Conservation (phyloP, 2,113 vertebrate species). For the Oreochromis tanganicae region DNA sequence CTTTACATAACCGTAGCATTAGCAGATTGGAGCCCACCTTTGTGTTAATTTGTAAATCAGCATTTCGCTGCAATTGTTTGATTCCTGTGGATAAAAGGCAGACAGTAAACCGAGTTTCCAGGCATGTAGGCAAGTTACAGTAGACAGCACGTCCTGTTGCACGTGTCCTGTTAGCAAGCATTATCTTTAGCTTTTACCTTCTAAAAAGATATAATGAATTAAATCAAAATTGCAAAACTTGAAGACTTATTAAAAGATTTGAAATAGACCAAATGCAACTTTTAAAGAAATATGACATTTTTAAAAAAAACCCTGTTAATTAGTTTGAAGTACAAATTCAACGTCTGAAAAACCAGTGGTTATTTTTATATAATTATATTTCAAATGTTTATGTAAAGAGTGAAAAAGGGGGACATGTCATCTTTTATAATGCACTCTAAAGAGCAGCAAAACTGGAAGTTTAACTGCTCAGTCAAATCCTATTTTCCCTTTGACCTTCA, state of each 20-base stretch:
- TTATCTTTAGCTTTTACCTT: background rate
- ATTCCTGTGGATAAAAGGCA: background rate
- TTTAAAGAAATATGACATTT: background rate
- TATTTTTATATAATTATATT: background rate
- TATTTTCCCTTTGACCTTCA: slow-evolving; percentile 45
- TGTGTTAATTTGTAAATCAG: background rate
- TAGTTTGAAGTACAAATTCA: background rate
- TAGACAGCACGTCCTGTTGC: slow-evolving; percentile 2
- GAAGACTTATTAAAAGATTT: background rate
- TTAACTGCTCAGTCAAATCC: background rate
- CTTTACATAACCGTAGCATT: background rate
- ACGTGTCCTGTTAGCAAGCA: background rate
- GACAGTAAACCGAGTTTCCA: slow-evolving; percentile 12
- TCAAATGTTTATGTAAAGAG: background rate
- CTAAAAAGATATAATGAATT: background rate
- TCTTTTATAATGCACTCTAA: background rate
- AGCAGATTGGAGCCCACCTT: background rate
- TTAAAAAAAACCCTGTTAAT: background rate
- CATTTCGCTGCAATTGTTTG: slow-evolving; percentile 26
- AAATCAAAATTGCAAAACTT: background rate
- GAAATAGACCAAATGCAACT: background rate
- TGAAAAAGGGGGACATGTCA: background rate
- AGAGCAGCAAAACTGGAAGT: background rate
- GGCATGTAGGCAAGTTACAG: slow-evolving; percentile 23
- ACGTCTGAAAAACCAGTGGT: background rate